These are phyloP conservation scores for Cheilosia urbana DNA, from an alignment of 2,888 invertebrate species.

Conservation along the genomic window DNA sequence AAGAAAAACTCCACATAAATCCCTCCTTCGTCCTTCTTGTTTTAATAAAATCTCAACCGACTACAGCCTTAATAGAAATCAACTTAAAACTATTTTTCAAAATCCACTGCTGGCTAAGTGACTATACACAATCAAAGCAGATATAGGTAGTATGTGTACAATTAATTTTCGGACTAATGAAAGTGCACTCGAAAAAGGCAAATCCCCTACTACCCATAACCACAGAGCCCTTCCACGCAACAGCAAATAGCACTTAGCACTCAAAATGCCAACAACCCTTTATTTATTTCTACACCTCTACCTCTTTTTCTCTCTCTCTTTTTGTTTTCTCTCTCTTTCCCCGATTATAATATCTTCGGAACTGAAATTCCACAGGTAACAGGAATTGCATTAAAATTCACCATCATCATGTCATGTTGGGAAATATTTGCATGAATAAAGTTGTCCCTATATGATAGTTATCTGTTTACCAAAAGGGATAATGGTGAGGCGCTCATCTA, in stretches of 20 bases:
- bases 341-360: conserved; percentile 6
- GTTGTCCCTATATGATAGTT: conserved; percentile 30
- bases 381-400: conserved; percentile 66
- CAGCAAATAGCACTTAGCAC: conserved; percentile 68
- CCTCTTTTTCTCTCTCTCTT: background rate
- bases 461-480: background rate
- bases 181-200: conserved; percentile 3
- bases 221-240: conserved; percentile 47
- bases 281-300: background rate
- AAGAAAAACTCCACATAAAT: no score
- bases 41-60: no score
- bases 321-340: background rate
- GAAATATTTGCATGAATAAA: conserved; percentile 57
- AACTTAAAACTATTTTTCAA: no score
- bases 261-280: conserved; percentile 61
- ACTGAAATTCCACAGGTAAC: conserved; percentile 54
- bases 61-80: no score
- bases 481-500: background rate
- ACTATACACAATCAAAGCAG: no score
- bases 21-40: no score
- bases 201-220: conserved; percentile 14
- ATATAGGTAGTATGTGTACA: no score
- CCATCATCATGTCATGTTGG: conserved; percentile 48
- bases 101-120: no score
- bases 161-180: conserved; percentile 8